phyloP scores from a whole-genome alignment of 2,113 vertebrate species.

The Halichoerus grypus region DNA sequence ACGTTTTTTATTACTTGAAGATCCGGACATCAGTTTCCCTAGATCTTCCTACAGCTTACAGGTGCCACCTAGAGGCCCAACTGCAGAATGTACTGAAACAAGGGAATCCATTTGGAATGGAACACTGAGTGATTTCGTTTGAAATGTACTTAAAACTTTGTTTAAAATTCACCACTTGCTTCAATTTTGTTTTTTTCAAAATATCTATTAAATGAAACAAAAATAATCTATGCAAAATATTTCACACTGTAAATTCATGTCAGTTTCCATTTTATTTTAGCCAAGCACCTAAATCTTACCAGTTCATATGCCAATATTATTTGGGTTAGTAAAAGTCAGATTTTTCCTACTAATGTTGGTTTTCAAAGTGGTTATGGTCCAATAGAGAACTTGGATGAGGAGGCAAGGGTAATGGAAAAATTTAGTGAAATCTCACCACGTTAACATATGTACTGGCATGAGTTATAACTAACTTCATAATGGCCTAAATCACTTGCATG shows the following conservation, averaged over 20 bases:
- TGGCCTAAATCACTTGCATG: not conserved
- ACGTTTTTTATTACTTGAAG: not conserved
- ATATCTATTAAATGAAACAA: not conserved
- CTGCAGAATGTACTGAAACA: not conserved
- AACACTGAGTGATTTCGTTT: not conserved
- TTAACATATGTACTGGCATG: no score
- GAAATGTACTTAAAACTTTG: not conserved
- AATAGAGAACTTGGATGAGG: not conserved
- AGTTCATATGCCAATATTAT: not conserved
- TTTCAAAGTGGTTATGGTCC: not conserved
- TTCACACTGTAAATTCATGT: not conserved
- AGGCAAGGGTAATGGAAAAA: not conserved
- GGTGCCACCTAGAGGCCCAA: conserved; percentile 5
- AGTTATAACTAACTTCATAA: not conserved
- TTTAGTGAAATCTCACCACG: not conserved
- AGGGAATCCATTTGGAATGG: not conserved
- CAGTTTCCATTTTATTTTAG: conserved; percentile 48
- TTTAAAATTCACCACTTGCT: not conserved
- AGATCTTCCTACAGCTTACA: not conserved
- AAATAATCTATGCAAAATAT: not conserved
- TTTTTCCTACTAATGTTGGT: not conserved
- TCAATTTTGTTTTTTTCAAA: not conserved
- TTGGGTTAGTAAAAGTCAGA: not conserved
- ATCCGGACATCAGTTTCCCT: not conserved
- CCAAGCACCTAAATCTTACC: conserved; percentile 6